Percentiles rank a stretch among this genome's conserved stretches.
These are phyloP conservation scores for Phaetusa simplex DNA, from an alignment of 2,113 vertebrate genomes.

Conservation along the genomic window DNA sequence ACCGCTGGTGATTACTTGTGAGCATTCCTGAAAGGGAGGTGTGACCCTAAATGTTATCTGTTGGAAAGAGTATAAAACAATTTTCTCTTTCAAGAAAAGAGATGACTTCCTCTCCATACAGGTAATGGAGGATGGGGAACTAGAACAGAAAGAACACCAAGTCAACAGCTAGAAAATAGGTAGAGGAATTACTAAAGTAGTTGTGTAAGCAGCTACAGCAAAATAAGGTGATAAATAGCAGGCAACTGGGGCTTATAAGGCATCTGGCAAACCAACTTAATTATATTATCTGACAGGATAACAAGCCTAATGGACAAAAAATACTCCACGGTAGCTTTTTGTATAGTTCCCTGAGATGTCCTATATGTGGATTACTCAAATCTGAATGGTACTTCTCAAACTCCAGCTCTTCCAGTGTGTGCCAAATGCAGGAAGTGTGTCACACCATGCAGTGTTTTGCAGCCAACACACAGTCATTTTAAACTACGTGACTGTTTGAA, in stretches of 20 bases:
- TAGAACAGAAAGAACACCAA: background rate
- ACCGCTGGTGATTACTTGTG: background rate
- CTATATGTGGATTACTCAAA: background rate
- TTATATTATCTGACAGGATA: slow-evolving; percentile 18
- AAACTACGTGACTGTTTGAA: background rate
- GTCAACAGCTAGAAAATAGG: background rate
- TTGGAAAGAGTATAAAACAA: background rate
- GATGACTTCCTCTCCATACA: background rate
- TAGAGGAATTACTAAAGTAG: slow-evolving; percentile 5
- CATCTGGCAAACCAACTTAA: slow-evolving; percentile 10
- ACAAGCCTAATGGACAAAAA: slow-evolving; percentile 28
- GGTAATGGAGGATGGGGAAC: background rate
- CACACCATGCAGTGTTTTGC: background rate
- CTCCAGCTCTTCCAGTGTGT: background rate
- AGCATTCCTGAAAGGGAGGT: background rate
- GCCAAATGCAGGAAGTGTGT: background rate
- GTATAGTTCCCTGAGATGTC: background rate
- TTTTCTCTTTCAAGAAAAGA: background rate
- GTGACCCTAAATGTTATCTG: background rate
- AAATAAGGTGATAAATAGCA: slow-evolving; percentile 43
- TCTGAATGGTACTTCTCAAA: background rate
- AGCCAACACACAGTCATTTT: background rate
- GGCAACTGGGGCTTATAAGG: slow-evolving; percentile 19
- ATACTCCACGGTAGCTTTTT: background rate
- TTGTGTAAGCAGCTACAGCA: background rate